phyloP scores from a whole-genome alignment of 1,140 invertebrate species.

The Hypothenemus hampei region DNA sequence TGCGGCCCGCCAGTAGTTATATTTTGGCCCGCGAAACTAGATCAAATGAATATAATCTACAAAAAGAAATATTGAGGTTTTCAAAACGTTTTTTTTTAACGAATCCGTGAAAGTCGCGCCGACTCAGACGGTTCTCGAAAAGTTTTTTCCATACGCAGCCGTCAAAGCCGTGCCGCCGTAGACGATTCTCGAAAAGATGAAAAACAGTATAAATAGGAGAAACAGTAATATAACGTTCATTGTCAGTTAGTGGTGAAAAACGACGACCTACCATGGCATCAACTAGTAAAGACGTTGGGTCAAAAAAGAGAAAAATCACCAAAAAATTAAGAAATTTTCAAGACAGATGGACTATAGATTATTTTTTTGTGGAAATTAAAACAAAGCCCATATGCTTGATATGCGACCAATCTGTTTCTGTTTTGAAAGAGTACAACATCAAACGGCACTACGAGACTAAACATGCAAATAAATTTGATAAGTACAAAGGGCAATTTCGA shows the following conservation, averaged over 20 bases:
- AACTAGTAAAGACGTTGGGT: slow-evolving; percentile 2
- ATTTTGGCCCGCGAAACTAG: background rate
- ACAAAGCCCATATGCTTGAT: slow-evolving; percentile 27
- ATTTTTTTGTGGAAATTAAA: slow-evolving; percentile 8
- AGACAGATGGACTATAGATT: slow-evolving; percentile 1
- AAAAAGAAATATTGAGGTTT: background rate
- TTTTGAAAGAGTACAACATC: slow-evolving; percentile 29
- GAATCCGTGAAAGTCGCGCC: no score
- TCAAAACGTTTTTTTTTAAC: background rate
- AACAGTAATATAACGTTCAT: background rate
- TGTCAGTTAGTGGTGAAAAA: background rate
- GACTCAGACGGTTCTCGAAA: no score
- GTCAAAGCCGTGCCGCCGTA: no score
- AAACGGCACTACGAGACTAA: slow-evolving; percentile 28
- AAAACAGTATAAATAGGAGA: background rate
- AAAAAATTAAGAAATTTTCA: slow-evolving; percentile 3
- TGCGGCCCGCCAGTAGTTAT: background rate
- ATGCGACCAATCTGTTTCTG: slow-evolving; percentile 29
- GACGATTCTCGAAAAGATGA: background rate
- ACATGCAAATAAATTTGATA: slow-evolving; percentile 25
- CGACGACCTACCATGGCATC: background rate
- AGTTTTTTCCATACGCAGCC: no score
- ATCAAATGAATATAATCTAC: background rate
- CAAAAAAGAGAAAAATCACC: slow-evolving; percentile 8
- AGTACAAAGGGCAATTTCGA: slow-evolving; percentile 24